Evolutionary conservation across 2,113 vertebrate genomes (phyloP).

Genomic region (Myocastor coypus): DNA sequence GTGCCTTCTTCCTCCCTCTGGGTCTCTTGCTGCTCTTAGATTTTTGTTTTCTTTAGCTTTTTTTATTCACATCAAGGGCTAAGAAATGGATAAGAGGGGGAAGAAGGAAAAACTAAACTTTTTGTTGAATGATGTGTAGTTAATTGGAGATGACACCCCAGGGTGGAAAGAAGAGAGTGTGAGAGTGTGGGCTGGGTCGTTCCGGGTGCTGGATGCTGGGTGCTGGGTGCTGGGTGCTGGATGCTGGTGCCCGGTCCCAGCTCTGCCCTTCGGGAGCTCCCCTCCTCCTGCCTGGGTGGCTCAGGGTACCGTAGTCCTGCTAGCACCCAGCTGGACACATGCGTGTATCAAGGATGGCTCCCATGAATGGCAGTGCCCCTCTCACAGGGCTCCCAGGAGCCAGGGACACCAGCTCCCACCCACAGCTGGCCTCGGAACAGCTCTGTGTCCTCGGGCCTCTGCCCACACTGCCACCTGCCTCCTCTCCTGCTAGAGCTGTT

Average conservation of each 20-base stretch:
- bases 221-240: neutral
- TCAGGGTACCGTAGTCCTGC: fast-evolving
- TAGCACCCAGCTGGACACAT: neutral
- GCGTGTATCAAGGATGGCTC: fast-evolving
- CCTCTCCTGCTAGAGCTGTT: too few species aligned
- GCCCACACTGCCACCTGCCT: fast-evolving
- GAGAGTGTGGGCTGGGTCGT: fast-evolving
- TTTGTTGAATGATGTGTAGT: slow-evolving; percentile 14
- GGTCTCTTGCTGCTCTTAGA: neutral
- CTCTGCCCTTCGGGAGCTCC: fast-evolving
- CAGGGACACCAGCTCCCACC: fast-evolving
- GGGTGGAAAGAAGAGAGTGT: neutral
- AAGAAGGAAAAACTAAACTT: neutral
- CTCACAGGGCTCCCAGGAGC: neutral
- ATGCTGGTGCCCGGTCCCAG: fast-evolving
- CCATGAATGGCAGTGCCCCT: neutral
- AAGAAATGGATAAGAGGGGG: neutral
- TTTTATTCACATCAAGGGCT: neutral
- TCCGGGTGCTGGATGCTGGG: neutral
- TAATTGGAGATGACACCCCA: neutral
- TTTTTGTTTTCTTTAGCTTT: neutral
- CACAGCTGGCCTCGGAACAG: neutral
- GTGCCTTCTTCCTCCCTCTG: neutral
- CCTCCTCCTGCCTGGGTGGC: fast-evolving
- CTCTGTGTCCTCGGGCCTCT: neutral